phyloP scores from a whole-genome alignment of 2,113 vertebrate species.

The Salvelinus fontinalis region DNA sequence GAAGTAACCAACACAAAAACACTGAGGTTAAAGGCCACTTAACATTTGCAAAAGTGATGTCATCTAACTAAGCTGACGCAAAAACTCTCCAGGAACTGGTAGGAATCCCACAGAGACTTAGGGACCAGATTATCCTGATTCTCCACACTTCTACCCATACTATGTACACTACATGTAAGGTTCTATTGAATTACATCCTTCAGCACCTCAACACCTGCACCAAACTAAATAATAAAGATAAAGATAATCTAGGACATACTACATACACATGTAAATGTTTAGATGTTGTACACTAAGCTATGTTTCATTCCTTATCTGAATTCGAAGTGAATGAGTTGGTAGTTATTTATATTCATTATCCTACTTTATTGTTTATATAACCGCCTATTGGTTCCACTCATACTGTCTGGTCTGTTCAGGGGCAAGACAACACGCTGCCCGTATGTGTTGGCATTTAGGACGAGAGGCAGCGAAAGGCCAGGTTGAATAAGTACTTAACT shows the following conservation, averaged over 20 bases:
- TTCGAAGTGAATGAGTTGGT: background rate
- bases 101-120: too few species aligned
- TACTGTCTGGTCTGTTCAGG: background rate
- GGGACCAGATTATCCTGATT: too few species aligned
- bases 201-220: too few species aligned
- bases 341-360: background rate
- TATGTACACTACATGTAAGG: too few species aligned
- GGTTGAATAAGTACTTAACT: constrained; percentile 22
- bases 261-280: background rate
- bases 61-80: background rate
- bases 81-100: background rate
- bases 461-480: constrained; percentile 34
- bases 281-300: background rate
- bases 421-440: constrained; percentile 18
- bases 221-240: too few species aligned
- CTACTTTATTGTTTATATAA: constrained; percentile 10
- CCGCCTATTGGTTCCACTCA: constrained; percentile 23
- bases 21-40: background rate
- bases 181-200: background rate
- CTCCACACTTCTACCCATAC: too few species aligned
- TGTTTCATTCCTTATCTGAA: background rate
- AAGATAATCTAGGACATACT: background rate
- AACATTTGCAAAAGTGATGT: background rate
- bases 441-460: constrained; percentile 42
- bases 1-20: background rate